Evolutionary conservation across 2,888 invertebrate species (phyloP), one percentile per base, ranked within the genome.

Genomic region (Argyresthia goedartella): DNA sequence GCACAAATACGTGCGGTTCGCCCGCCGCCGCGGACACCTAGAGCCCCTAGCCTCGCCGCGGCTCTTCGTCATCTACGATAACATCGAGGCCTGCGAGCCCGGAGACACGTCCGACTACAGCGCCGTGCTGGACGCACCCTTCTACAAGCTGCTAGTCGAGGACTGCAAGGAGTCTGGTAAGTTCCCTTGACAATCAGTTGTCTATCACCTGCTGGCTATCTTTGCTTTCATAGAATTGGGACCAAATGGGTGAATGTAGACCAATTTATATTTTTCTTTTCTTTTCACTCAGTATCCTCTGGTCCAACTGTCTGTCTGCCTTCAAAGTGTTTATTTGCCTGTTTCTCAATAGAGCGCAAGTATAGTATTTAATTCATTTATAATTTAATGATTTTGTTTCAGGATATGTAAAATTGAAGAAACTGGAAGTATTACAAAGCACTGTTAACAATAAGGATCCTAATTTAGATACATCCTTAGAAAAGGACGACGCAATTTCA

Each of bases 31-130:
- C 14, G 71, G 75, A 8, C 69, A 71, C 25, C 55, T 73, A 0
- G 90, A 92, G 65, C 88, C 91, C 0, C 67, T 94, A 14, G 88
- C 89, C 42, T 82, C 90, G 0, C 89, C 91, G 43, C 84, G 92
- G 44, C 87, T 93, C 49, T 93, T 89, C 62, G 87, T 93, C 34
- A 88, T 93, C 8, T 91, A 93, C 60, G 92, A 94, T 61, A 93
- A 92, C 55, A 88, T 94, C 36, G 92, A 93, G 62, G 90, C 94
- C 9, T 88, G 89, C 42, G 89, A 92, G 51, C 88, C 90, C 0
- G 88, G 89, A 43, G 91, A 91, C 58, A 87, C 88, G 0, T 81
- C 88, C 8, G 88, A 89, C 57, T 90, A 90, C 58, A 89, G 89
- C 60, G 88, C 84, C 8, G 82, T 89, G 50, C 82, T 88, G 11